phyloP scores from a whole-genome alignment of 2,888 invertebrate genomes.

The Drosophila limbata region DNA sequence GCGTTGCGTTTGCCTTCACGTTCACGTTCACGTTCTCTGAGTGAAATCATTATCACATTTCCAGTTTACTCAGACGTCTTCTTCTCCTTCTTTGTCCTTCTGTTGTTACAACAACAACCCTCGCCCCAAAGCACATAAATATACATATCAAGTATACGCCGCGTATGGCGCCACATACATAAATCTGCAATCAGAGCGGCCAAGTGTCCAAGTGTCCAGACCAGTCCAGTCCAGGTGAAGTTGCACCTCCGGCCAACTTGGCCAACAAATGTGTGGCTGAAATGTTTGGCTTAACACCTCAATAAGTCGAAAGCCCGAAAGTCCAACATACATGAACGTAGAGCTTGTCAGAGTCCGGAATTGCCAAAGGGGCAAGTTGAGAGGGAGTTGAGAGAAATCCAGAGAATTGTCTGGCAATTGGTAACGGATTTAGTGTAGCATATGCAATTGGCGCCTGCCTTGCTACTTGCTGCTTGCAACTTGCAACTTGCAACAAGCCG shows the following conservation, averaged over 20 bases:
- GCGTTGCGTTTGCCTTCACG: conserved; percentile 1
- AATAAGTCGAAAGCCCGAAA: conserved; percentile 54
- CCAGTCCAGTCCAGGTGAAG: background rate
- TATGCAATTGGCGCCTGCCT: conserved; percentile 21
- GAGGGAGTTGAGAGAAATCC: background rate
- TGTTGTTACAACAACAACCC: conserved; percentile 1
- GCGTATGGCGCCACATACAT: conserved; percentile 38
- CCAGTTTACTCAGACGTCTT: conserved; percentile 15
- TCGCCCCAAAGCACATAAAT: conserved; percentile 19
- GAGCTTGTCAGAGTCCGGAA: conserved; percentile 13
- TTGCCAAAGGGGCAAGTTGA: background rate
- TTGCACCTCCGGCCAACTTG: conserved; percentile 6
- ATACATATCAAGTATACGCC: conserved; percentile 47
- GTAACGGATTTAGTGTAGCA: conserved; percentile 24
- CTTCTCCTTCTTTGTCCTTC: background rate
- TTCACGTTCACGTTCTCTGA: too few species aligned
- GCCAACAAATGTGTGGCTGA: conserved; percentile 33
- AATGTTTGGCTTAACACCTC: conserved; percentile 66
- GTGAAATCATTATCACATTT: conserved; percentile 32
- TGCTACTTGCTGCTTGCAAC: background rate
- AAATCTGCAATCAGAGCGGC: conserved; percentile 26
- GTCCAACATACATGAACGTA: conserved; percentile 9
- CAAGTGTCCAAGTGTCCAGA: background rate
- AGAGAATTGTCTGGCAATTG: conserved; percentile 10
- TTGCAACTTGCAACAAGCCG: conserved; percentile 1